These are phyloP conservation scores for Drosophila mayaguana DNA, from an alignment of 2,888 invertebrate genomes.

Conservation along the genomic window DNA sequence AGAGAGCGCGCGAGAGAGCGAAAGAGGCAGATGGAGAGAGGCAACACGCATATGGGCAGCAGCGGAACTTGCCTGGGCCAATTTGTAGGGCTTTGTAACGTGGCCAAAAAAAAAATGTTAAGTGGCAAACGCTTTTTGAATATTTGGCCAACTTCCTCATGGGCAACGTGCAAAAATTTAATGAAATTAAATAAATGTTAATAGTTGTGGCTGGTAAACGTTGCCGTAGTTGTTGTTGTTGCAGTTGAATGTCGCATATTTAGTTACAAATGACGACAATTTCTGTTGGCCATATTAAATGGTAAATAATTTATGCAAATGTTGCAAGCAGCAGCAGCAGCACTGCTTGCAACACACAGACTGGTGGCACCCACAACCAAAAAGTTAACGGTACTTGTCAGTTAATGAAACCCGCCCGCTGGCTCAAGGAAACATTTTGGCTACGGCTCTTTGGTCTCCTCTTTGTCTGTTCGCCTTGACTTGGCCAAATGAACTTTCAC, in stretches of 20 bases:
- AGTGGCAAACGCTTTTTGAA: slow-evolving; percentile 62
- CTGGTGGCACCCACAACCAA: slow-evolving; percentile 29
- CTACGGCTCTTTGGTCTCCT: slow-evolving; percentile 36
- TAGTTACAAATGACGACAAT: slow-evolving; percentile 80
- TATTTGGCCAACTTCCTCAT: slow-evolving; percentile 64
- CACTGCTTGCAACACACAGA: slow-evolving; percentile 38
- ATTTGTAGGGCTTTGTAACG: slow-evolving; percentile 52
- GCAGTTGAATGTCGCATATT: slow-evolving; percentile 64
- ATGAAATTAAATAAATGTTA: slow-evolving; percentile 77
- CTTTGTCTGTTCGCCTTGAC: slow-evolving; percentile 68
- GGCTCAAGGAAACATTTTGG: slow-evolving; percentile 70
- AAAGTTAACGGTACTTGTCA: slow-evolving; percentile 54
- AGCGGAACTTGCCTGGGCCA: slow-evolving; percentile 45
- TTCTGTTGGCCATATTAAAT: slow-evolving; percentile 74
- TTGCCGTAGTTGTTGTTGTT: slow-evolving; percentile 19
- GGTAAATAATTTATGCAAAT: slow-evolving; percentile 80
- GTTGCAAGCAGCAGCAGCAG: slow-evolving; percentile 74
- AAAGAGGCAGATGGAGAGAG: neutral
- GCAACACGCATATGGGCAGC: slow-evolving; percentile 2
- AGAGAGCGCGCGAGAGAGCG: neutral
- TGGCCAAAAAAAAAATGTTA: slow-evolving; percentile 49
- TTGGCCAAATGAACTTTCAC: slow-evolving; percentile 80
- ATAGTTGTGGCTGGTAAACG: slow-evolving; percentile 17
- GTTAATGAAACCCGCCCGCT: slow-evolving; percentile 75
- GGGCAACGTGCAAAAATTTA: slow-evolving; percentile 75